phyloP scores from a whole-genome alignment of 2,797 vertebrate genomes.

The Gallirallus australis region DNA sequence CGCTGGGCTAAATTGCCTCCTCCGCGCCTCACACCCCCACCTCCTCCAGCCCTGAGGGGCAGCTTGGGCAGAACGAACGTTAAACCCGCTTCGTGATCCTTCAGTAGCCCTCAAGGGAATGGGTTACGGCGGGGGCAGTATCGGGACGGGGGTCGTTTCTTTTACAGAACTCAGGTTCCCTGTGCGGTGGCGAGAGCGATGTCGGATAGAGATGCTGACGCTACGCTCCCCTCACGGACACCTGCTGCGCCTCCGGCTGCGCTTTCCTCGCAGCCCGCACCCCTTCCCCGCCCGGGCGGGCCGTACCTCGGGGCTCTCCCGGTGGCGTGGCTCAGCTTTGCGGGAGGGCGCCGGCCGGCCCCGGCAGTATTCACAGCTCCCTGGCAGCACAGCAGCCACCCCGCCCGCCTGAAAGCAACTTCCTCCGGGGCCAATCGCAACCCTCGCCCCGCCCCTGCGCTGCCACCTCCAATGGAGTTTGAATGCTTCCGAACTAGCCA shows the following conservation, averaged over 20 bases:
- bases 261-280: not conserved
- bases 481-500: constrained; percentile 25
- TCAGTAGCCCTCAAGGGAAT: rapidly evolving
- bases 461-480: not conserved
- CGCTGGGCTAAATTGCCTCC: too few species aligned
- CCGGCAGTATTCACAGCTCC: rapidly evolving
- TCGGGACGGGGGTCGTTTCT: rapidly evolving
- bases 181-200: rapidly evolving
- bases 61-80: not conserved
- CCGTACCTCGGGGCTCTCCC: not conserved
- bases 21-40: rapidly evolving
- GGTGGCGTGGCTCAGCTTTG: rapidly evolving
- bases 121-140: rapidly evolving
- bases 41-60: rapidly evolving
- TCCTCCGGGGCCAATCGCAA: rapidly evolving
- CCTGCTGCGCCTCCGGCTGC: rapidly evolving
- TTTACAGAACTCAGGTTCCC: not conserved
- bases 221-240: rapidly evolving
- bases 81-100: not conserved
- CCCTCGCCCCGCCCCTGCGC: rapidly evolving
- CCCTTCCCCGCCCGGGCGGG: too few species aligned
- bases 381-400: too few species aligned
- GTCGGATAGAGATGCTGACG: rapidly evolving
- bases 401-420: rapidly evolving
- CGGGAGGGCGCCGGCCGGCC: too few species aligned